Conservation (phyloP, 2,888 invertebrate species). For the Drosophila atroscutellata region DNA sequence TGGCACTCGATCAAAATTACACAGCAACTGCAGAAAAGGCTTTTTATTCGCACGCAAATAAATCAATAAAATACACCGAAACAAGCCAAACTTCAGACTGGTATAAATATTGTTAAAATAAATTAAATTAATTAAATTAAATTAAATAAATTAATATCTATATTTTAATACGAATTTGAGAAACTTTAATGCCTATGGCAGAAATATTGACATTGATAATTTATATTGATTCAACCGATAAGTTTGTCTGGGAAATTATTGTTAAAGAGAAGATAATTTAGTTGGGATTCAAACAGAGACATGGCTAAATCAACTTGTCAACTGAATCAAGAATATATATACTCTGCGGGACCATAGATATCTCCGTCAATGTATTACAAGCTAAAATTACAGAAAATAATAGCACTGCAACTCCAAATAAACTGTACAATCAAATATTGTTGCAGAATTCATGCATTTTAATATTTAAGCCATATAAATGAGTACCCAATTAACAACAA, state of each 20-base stretch:
- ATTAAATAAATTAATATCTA: neutral
- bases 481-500: neutral
- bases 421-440: neutral
- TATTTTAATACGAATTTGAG: neutral
- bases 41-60: constrained; percentile 42
- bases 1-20: constrained; percentile 40
- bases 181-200: no score
- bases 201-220: no score
- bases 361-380: no score
- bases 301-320: neutral
- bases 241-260: neutral
- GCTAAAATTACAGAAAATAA: no score
- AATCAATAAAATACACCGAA: constrained; percentile 34
- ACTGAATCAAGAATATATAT: neutral
- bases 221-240: neutral
- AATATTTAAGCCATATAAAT: neutral
- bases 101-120: neutral
- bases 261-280: neutral
- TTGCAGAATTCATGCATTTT: neutral
- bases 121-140: no score
- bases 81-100: neutral
- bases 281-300: neutral
- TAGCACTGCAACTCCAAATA: neutral
- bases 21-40: constrained; percentile 28
- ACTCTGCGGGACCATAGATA: no score